A percentile compares a stretch with the other conserved stretches of the same genome.
Conservation (phyloP, 2,888 invertebrate genomes). For the Drosophila acutilabella region DNA sequence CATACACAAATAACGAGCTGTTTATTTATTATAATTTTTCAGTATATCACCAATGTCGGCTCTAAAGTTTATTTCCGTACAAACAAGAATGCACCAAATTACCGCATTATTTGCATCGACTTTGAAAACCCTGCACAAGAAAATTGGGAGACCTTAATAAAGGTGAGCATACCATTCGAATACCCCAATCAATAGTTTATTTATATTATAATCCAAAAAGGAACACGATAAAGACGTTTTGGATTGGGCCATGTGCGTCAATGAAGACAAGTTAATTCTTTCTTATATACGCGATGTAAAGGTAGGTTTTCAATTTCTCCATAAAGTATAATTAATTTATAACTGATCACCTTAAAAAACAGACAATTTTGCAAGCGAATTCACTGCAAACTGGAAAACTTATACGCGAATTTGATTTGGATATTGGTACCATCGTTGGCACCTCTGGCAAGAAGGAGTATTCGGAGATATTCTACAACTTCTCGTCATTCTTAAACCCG, state of each 20-base stretch:
- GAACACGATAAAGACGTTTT: conserved; percentile 95
- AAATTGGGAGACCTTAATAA: conserved; percentile 93
- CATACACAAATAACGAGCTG: background rate
- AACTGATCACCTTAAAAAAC: too few species aligned
- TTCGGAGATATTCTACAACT: conserved; percentile 96
- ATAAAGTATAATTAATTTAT: too few species aligned
- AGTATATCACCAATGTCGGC: conserved; percentile 96
- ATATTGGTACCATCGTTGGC: conserved; percentile 94
- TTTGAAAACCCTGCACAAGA: conserved; percentile 89
- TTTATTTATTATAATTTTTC: conserved; percentile 62
- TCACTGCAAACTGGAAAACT: conserved; percentile 90
- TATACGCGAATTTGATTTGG: conserved; percentile 91
- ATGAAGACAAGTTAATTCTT: conserved; percentile 93
- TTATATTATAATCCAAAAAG: conserved; percentile 47
- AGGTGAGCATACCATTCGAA: conserved; percentile 84
- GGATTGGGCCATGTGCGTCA: conserved; percentile 94
- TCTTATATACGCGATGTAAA: conserved; percentile 98
- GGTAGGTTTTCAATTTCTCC: conserved; percentile 86
- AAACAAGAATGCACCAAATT: conserved; percentile 97
- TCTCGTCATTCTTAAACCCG: conserved; percentile 97
- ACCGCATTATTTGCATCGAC: conserved; percentile 94
- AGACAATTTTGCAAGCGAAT: conserved; percentile 94
- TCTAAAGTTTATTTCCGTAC: conserved; percentile 94
- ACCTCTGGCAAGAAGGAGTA: conserved; percentile 94
- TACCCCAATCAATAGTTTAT: background rate